phyloP scores from a whole-genome alignment of 1,140 invertebrate species.

The Teleopsis dalmanni region DNA sequence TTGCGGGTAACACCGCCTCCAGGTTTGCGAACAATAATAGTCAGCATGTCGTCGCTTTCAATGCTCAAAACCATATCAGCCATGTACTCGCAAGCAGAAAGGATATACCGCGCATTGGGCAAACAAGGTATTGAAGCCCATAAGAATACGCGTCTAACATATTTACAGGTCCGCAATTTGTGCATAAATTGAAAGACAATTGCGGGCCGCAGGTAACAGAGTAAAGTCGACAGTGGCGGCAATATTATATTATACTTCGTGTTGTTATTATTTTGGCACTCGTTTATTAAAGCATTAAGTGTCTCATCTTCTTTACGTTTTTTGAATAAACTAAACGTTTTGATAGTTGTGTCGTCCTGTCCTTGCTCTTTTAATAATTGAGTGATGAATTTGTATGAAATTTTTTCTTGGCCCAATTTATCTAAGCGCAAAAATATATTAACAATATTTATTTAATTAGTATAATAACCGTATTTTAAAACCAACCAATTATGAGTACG shows the following conservation, averaged over 20 bases:
- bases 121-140: slow-evolving; percentile 29
- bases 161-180: slow-evolving; percentile 21
- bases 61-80: slow-evolving; percentile 30
- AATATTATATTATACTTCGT: slow-evolving; percentile 29
- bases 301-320: slow-evolving; percentile 22
- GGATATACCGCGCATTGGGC: slow-evolving; percentile 20
- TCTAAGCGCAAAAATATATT: slow-evolving; percentile 17
- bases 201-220: slow-evolving; percentile 27
- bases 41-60: slow-evolving; percentile 19
- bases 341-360: slow-evolving; percentile 20
- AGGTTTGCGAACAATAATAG: slow-evolving; percentile 25
- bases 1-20: slow-evolving; percentile 27
- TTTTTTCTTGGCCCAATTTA: slow-evolving; percentile 35
- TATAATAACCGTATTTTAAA: background rate
- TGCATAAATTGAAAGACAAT: slow-evolving; percentile 29
- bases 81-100: slow-evolving; percentile 34
- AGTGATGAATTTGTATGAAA: slow-evolving; percentile 29
- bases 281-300: slow-evolving; percentile 19
- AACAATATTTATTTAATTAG: background rate
- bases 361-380: slow-evolving; percentile 32
- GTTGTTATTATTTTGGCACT: slow-evolving; percentile 17
- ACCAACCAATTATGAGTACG: slow-evolving; percentile 35
- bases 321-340: slow-evolving; percentile 22
- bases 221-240: slow-evolving; percentile 30
- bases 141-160: slow-evolving; percentile 32